phyloP scores from a whole-genome alignment of 2,797 vertebrate genomes.

The Pipistrellus kuhlii region DNA sequence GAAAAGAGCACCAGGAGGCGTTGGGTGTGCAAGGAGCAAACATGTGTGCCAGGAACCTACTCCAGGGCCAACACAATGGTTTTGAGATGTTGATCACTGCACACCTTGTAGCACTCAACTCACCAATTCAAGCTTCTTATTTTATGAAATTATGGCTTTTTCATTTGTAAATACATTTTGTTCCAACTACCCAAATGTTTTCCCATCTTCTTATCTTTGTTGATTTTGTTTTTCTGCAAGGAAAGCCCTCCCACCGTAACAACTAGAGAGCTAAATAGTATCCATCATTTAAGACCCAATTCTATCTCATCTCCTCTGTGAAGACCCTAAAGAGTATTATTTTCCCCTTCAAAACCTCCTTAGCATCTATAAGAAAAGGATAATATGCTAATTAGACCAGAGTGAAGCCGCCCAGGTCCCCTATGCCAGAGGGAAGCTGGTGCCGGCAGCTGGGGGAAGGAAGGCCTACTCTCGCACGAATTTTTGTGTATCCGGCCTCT shows the following conservation, averaged over 20 bases:
- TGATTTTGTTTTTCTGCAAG: background rate
- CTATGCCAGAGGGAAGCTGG: too few relatives aligned
- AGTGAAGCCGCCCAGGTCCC: too few relatives aligned
- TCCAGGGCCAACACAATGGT: background rate
- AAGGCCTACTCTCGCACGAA: too few relatives aligned
- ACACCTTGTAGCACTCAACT: background rate
- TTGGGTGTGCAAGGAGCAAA: accelerated
- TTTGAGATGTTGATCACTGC: background rate
- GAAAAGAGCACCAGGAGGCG: background rate
- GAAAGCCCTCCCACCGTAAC: background rate
- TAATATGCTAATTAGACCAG: too few relatives aligned
- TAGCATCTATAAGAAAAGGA: background rate
- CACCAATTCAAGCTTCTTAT: background rate
- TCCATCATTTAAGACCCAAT: background rate
- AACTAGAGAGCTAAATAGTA: background rate
- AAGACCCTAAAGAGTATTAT: background rate
- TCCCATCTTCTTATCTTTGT: background rate
- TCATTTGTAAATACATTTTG: conserved; percentile 8
- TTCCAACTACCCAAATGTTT: background rate
- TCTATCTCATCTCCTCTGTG: background rate
- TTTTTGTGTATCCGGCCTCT: too few relatives aligned
- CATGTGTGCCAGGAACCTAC: accelerated
- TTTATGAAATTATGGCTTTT: background rate
- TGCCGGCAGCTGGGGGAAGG: too few relatives aligned
- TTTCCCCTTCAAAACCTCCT: background rate